Evolutionary conservation across 2,113 vertebrate genomes (phyloP), one percentile per base, ranked within the genome.

Genomic region (Aptenodytes patagonicus): DNA sequence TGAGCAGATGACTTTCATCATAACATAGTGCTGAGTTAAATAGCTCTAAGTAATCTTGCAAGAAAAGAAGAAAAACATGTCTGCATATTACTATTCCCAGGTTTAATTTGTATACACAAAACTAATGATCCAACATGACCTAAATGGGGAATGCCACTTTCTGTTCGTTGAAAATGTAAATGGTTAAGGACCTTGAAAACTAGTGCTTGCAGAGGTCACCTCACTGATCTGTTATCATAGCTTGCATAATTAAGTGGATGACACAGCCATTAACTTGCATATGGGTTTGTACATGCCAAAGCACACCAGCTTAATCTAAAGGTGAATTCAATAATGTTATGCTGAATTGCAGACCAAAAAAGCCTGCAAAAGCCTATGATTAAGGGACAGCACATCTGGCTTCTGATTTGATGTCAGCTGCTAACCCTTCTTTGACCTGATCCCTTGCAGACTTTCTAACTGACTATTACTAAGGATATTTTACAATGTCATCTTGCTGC

Each of bases 341-440:
- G 97, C 97, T 97, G 97, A 98, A 97, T 97, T 95, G 97, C 96
- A 97, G 86, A 93, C 86, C 93, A 72, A 82, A 83, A 80, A 81
- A 89, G 66, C 91, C 80, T 69, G 62, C 18, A 54, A 89, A 91
- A 97, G 90, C 87, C 90, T 94, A 65, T 96, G 97, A 97, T 92
- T 92, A 97, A 96, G 93, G 97, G 95, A 97, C 97, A 95, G 96
- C 95, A 94, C 95, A 96, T 97, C 86, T 94, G 88, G 88, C 87
- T 95, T 83, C 89, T 89, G 88, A 96, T 97, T 96, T 96, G 75
- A 96, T 97, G 93, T 96, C 97, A 96, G 96, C 80, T 94, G 83
- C 92, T 98, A 97, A 98, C 97, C 97, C 95, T 97, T 97, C 90
- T 92, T 81, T 96, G 95, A 97, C 97, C 94, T 96, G 91, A 94